Percentiles rank a stretch among this genome's conserved stretches.
Evolutionary conservation across 2,797 vertebrate genomes (phyloP).

Genomic region (Heteromormyrus szaboi): DNA sequence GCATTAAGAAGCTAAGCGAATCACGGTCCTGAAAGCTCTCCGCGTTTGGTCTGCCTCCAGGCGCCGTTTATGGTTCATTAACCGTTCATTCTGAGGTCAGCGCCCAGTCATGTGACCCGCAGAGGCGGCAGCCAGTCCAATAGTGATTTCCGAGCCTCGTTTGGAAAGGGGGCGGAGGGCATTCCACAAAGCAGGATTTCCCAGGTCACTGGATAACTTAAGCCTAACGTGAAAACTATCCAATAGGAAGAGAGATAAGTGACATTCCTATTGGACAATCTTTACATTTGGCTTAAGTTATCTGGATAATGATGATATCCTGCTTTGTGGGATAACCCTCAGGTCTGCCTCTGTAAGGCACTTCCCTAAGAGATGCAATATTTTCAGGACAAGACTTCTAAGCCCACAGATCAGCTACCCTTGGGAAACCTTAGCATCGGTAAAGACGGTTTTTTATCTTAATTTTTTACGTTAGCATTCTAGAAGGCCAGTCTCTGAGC

Average conservation of each 20-base stretch:
- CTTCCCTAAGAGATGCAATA: not conserved
- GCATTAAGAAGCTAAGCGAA: not conserved
- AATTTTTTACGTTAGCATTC: not conserved
- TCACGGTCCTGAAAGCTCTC: not conserved
- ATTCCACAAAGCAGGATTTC: not conserved
- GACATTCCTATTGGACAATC: not conserved
- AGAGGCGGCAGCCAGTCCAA: not conserved
- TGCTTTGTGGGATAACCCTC: not conserved
- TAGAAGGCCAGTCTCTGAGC: not conserved
- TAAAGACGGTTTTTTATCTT: not conserved
- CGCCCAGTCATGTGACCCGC: not conserved
- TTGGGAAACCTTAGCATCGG: not conserved
- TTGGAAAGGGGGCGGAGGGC: not conserved
- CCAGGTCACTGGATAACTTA: not conserved
- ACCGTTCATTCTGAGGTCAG: not conserved
- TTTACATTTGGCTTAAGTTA: not conserved
- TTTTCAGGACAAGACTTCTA: not conserved
- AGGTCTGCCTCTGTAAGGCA: not conserved
- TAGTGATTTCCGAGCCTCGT: not conserved
- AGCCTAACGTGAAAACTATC: not conserved
- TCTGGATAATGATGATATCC: not conserved
- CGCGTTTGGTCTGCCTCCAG: not conserved
- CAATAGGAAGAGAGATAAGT: not conserved
- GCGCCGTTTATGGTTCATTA: not conserved
- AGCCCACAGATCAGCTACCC: not conserved